These are phyloP conservation scores for Chrosomus eos DNA, from an alignment of 2,797 vertebrate genomes.

Conservation along the genomic window DNA sequence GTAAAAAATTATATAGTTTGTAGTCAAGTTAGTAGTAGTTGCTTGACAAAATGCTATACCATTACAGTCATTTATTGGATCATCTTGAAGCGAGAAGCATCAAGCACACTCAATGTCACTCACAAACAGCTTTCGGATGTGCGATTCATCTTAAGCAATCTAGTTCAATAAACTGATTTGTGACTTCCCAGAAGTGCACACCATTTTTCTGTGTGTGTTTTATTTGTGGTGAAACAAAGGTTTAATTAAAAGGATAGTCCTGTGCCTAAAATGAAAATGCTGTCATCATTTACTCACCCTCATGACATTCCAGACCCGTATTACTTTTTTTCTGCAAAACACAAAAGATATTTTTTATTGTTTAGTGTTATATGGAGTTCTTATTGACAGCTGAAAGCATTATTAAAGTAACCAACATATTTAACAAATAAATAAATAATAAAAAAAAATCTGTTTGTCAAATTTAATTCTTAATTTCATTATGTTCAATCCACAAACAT, in stretches of 20 bases:
- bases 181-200: not conserved
- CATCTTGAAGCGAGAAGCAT: not conserved
- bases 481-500: too few relatives aligned
- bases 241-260: not conserved
- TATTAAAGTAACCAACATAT: not conserved
- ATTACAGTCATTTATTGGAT: not conserved
- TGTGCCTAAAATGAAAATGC: not conserved
- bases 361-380: not conserved
- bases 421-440: not conserved
- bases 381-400: not conserved
- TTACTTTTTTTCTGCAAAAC: not conserved
- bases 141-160: constrained; percentile 4
- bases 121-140: not conserved
- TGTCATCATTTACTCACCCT: not conserved
- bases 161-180: constrained; percentile 12
- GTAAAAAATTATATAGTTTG: not conserved
- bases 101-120: not conserved
- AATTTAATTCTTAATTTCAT: too few relatives aligned
- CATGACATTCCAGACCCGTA: not conserved
- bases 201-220: not conserved
- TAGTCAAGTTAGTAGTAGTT: not conserved
- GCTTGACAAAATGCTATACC: not conserved
- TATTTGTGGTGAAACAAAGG: constrained; percentile 12
- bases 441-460: not conserved
- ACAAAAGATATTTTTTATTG: not conserved